A percentile compares a stretch with the other conserved stretches of the same genome.
Conservation (phyloP, 1,140 invertebrate genomes). For the Periplaneta americana region DNA sequence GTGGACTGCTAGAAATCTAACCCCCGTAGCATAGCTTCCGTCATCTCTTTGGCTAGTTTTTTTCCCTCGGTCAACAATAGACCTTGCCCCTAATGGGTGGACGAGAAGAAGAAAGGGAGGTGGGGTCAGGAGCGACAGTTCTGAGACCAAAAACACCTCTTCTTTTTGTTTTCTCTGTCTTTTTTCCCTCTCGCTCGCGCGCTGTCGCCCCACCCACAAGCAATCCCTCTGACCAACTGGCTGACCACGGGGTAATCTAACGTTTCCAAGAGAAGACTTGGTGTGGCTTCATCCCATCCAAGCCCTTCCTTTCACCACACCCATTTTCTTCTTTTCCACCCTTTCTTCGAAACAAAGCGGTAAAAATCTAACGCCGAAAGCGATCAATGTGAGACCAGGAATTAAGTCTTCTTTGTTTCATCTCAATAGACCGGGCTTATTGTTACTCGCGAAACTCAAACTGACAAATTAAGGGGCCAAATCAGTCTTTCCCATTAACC, state of each 20-base stretch:
- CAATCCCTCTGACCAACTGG: background rate
- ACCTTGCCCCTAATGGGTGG: background rate
- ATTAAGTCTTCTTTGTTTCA: background rate
- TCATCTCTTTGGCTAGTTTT: constrained; percentile 2
- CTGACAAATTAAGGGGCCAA: background rate
- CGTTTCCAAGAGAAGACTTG: background rate
- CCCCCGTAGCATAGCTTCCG: background rate
- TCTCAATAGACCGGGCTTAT: background rate
- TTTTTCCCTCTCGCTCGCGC: background rate
- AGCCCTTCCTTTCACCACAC: background rate
- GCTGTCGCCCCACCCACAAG: background rate
- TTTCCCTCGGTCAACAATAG: constrained; percentile 9
- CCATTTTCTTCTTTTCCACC: background rate
- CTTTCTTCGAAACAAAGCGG: background rate
- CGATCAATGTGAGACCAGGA: background rate
- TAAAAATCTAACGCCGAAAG: background rate
- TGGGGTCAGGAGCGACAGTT: background rate
- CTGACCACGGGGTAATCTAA: background rate
- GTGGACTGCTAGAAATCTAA: background rate
- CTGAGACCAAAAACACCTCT: background rate
- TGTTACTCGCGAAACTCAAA: background rate
- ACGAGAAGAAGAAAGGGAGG: background rate
- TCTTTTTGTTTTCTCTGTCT: too few species aligned
- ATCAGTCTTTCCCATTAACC: background rate
- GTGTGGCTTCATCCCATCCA: background rate